A percentile compares a stretch with the other conserved stretches of the same genome.
Conservation (phyloP, 2,113 vertebrate genomes). For the Columba janthina region DNA sequence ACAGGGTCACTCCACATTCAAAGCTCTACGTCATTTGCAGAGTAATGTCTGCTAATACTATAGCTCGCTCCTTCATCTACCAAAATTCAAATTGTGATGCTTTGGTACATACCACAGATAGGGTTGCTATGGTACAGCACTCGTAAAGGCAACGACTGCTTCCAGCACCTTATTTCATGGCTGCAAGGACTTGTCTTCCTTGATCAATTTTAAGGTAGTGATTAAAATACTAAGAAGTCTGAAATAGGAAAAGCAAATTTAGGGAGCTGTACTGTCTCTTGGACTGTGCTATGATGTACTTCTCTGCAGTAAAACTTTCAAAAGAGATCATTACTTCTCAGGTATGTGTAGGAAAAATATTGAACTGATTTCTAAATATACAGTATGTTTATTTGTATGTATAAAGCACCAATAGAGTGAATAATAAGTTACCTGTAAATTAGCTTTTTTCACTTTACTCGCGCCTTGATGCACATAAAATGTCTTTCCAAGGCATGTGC, state of each 20-base stretch:
- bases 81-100: not conserved
- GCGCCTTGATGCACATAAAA: not conserved
- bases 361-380: not conserved
- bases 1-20: not conserved
- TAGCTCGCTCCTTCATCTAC: not conserved
- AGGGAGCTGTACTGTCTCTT: not conserved
- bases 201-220: constrained; percentile 24
- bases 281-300: not conserved
- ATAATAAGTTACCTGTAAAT: not conserved
- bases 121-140: not conserved
- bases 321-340: not conserved
- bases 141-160: not conserved
- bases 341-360: not conserved
- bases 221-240: constrained; percentile 25
- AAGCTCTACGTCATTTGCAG: not conserved
- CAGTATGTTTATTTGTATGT: not conserved
- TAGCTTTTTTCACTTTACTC: not conserved
- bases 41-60: not conserved
- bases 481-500: not conserved
- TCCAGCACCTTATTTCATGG: constrained; percentile 28
- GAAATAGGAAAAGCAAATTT: not conserved
- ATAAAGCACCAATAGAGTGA: not conserved
- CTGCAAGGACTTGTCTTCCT: constrained; percentile 38
- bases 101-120: not conserved
- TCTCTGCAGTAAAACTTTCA: not conserved